Conservation (phyloP, 2,888 invertebrate genomes). For the Ophraella communa region DNA sequence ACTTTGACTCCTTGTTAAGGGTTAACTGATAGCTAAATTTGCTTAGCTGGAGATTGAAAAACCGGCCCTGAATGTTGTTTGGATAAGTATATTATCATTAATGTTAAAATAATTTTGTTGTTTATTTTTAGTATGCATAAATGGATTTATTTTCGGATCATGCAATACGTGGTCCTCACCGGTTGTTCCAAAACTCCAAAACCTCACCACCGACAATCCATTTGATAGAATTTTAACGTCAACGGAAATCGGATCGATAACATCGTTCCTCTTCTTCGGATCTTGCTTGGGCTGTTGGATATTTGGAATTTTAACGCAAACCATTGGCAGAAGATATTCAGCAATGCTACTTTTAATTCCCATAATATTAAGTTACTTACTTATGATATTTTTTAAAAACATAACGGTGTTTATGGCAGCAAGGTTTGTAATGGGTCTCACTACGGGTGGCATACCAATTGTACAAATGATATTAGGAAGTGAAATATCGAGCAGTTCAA, state of each 20-base stretch:
- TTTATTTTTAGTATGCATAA: too few species aligned
- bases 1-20: too few species aligned
- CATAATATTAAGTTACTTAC: too few species aligned
- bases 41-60: too few species aligned
- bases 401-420: conserved; percentile 65
- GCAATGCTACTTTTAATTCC: too few species aligned
- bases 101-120: too few species aligned
- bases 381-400: conserved; percentile 55
- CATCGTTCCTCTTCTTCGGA: conserved; percentile 61
- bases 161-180: conserved; percentile 38
- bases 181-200: conserved; percentile 30
- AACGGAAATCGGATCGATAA: conserved; percentile 62
- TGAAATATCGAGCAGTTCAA: conserved; percentile 77
- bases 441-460: conserved; percentile 72
- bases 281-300: conserved; percentile 69
- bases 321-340: conserved; percentile 35
- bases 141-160: too few species aligned
- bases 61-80: too few species aligned
- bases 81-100: too few species aligned
- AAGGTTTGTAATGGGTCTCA: conserved; percentile 68
- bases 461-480: conserved; percentile 76
- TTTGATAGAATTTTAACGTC: conserved; percentile 60
- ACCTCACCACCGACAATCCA: background rate
- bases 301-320: conserved; percentile 70
- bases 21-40: too few species aligned